Evolutionary conservation across 1,140 invertebrate genomes (phyloP).

Genomic region (Drosophila aff.): DNA sequence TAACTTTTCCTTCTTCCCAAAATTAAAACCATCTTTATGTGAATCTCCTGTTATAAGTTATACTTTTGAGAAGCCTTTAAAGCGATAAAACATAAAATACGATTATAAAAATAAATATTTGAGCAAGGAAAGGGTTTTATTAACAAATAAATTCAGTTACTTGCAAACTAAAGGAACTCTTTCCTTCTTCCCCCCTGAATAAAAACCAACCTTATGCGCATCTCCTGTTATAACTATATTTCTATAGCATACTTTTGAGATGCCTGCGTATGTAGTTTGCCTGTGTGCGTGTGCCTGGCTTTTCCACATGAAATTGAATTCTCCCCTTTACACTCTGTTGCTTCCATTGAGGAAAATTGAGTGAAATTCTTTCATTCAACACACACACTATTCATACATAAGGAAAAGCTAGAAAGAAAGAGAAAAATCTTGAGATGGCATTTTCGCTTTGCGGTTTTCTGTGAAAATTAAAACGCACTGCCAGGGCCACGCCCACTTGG

Average conservation of each 20-base stretch:
- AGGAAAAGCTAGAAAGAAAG: background rate
- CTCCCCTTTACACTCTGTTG: conserved; percentile 22
- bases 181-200: no score
- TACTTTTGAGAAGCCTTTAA: background rate
- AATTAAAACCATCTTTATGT: background rate
- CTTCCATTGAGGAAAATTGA: conserved; percentile 24
- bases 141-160: background rate
- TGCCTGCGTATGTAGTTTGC: no score
- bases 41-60: background rate
- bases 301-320: conserved; percentile 26
- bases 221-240: background rate
- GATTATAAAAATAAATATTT: background rate
- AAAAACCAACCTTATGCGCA: background rate
- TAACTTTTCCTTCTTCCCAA: background rate
- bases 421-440: conserved; percentile 38
- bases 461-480: conserved; percentile 50
- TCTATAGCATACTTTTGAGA: background rate
- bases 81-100: background rate
- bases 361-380: conserved; percentile 46
- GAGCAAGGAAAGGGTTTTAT: background rate
- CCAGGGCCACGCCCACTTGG: conserved; percentile 33
- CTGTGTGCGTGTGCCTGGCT: conserved; percentile 6
- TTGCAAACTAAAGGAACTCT: background rate
- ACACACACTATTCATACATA: conserved; percentile 22
- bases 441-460: conserved; percentile 46